phyloP scores from a whole-genome alignment of 2,888 invertebrate species.

The Eupithecia tripunctaria region DNA sequence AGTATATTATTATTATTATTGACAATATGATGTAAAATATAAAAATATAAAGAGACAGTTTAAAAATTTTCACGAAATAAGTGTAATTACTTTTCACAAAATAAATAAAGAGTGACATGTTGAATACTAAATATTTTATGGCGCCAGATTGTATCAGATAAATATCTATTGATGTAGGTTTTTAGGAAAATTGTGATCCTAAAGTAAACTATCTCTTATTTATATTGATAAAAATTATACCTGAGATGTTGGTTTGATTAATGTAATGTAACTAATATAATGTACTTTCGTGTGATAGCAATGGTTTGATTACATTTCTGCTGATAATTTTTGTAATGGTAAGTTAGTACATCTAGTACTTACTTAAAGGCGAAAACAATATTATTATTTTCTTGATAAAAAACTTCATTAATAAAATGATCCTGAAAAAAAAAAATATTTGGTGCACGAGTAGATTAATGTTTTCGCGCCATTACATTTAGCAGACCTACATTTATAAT shows the following conservation, averaged over 20 bases:
- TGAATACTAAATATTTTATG: neutral
- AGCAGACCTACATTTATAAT: neutral
- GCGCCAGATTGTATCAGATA: neutral
- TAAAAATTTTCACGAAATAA: too few relatives aligned
- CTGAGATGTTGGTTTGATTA: neutral
- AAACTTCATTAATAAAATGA: neutral
- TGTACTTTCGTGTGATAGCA: neutral
- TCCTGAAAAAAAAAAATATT: neutral
- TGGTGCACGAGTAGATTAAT: too few relatives aligned
- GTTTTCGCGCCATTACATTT: neutral
- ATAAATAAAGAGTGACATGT: too few relatives aligned
- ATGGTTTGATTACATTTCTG: neutral
- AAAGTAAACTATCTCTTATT: slow-evolving; percentile 25
- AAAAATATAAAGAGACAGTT: too few relatives aligned
- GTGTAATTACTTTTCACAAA: too few relatives aligned
- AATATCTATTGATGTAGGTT: slow-evolving; percentile 12
- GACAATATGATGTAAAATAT: too few relatives aligned
- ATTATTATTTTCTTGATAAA: too few relatives aligned
- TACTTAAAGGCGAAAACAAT: too few relatives aligned
- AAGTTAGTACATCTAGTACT: too few relatives aligned
- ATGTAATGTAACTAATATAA: neutral
- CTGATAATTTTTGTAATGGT: neutral
- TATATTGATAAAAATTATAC: slow-evolving; percentile 27
- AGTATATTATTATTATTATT: too few relatives aligned
- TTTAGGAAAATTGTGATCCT: slow-evolving; percentile 13